These are phyloP conservation scores for Dendrolimus punctatus DNA, from an alignment of 1,140 invertebrate genomes.

Conservation along the genomic window DNA sequence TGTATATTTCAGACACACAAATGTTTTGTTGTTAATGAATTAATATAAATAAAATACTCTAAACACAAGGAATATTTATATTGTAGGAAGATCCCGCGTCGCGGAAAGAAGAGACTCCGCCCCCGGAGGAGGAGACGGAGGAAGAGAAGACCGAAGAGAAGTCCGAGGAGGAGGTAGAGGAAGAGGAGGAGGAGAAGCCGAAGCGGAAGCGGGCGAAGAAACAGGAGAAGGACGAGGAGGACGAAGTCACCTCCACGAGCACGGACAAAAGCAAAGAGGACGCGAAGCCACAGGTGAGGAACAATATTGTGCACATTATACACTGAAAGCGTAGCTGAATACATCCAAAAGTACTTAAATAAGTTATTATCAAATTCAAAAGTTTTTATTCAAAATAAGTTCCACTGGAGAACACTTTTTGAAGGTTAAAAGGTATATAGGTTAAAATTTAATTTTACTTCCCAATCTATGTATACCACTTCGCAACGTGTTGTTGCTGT, in stretches of 20 bases:
- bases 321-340: neutral
- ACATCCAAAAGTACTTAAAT: too few relatives aligned
- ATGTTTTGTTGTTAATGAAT: too few relatives aligned
- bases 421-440: too few relatives aligned
- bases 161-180: conserved; percentile 15
- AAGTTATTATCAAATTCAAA: too few relatives aligned
- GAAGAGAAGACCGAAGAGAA: conserved; percentile 29
- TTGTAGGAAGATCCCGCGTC: conserved; percentile 36
- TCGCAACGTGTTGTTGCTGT: too few relatives aligned
- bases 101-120: conserved; percentile 33
- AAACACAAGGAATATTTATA: neutral
- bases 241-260: conserved; percentile 49
- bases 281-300: conserved; percentile 27
- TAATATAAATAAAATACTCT: too few relatives aligned
- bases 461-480: too few relatives aligned
- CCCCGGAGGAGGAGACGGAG: conserved; percentile 29
- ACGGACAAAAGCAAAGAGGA: conserved; percentile 24
- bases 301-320: neutral
- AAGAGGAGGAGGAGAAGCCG: conserved; percentile 16
- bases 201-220: conserved; percentile 18
- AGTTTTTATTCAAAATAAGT: too few relatives aligned
- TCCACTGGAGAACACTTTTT: too few relatives aligned
- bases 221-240: conserved; percentile 37
- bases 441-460: too few relatives aligned
- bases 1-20: too few relatives aligned